Percentiles rank a stretch among this genome's conserved stretches.
Evolutionary conservation across 2,797 vertebrate species (phyloP).

Genomic region (Acestrorhynchus altus): DNA sequence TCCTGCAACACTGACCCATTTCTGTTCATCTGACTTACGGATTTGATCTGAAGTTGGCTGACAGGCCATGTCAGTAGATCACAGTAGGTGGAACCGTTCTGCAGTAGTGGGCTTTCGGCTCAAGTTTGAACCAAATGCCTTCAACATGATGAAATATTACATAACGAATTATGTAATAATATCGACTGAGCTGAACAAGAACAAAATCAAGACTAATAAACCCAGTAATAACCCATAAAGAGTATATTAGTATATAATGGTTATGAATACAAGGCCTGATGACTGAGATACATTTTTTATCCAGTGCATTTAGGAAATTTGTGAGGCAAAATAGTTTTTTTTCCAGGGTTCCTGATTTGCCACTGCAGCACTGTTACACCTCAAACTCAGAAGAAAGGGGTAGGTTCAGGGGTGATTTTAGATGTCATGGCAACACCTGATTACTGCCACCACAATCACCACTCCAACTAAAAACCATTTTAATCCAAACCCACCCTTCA

Average conservation of each 20-base stretch:
- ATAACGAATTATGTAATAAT: neutral
- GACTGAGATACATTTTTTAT: neutral
- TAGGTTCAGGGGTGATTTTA: neutral
- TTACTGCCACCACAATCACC: too few species aligned
- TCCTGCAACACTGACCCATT: slow-evolving; percentile 60
- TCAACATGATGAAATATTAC: neutral
- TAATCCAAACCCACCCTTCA: too few species aligned
- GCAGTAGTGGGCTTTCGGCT: neutral
- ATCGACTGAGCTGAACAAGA: neutral
- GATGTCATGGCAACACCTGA: too few species aligned
- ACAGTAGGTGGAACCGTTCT: neutral
- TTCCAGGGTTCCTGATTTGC: too few species aligned
- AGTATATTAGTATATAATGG: neutral
- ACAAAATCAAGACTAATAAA: neutral
- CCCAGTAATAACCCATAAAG: neutral
- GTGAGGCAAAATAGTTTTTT: too few species aligned
- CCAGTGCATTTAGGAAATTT: too few species aligned
- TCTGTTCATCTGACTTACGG: slow-evolving; percentile 58
- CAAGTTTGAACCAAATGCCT: neutral
- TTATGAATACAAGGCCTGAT: neutral
- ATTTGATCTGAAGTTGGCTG: slow-evolving; percentile 27
- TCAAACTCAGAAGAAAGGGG: neutral
- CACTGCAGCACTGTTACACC: too few species aligned
- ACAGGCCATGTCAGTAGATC: slow-evolving; percentile 32
- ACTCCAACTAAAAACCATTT: too few species aligned